phyloP scores from a whole-genome alignment of 2,888 invertebrate species.

The Microctonus hyperodae region DNA sequence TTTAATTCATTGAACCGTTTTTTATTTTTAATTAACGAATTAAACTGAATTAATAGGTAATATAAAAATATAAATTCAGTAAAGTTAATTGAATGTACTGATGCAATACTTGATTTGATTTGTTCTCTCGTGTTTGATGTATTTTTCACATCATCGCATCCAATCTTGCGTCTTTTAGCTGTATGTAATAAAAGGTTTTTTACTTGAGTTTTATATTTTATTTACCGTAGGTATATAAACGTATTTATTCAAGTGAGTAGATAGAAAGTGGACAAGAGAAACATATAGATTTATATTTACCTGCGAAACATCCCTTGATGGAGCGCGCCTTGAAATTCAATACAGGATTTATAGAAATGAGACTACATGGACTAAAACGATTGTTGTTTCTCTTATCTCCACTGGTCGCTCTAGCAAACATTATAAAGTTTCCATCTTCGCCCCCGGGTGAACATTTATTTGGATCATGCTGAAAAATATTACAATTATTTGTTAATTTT shows the following conservation, averaged over 20 bases:
- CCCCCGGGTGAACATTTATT: conserved; percentile 91
- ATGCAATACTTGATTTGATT: conserved; percentile 36
- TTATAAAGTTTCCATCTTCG: conserved; percentile 96
- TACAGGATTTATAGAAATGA: conserved; percentile 87
- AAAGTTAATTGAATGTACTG: conserved; percentile 41
- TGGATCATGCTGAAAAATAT: conserved; percentile 81
- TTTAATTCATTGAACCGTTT: conserved; percentile 8
- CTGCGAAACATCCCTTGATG: conserved; percentile 88
- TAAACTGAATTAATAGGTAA: conserved; percentile 32
- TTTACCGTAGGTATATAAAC: no score
- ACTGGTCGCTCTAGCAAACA: conserved; percentile 98
- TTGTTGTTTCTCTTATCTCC: conserved; percentile 97
- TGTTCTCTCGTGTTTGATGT: conserved; percentile 1
- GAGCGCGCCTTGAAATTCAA: conserved; percentile 88
- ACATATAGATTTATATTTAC: conserved; percentile 65
- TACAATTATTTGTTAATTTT: neutral
- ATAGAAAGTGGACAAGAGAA: no score
- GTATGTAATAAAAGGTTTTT: neutral
- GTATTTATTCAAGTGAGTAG: no score
- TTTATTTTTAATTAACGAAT: neutral
- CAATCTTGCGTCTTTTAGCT: neutral
- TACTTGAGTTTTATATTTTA: no score
- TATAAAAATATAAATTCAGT: conserved; percentile 32
- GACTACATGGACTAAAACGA: conserved; percentile 92
- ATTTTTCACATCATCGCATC: neutral